A percentile compares a stretch with the other conserved stretches of the same genome.
Conservation (phyloP, 2,113 vertebrate genomes). For the Cheirogaleus medius region DNA sequence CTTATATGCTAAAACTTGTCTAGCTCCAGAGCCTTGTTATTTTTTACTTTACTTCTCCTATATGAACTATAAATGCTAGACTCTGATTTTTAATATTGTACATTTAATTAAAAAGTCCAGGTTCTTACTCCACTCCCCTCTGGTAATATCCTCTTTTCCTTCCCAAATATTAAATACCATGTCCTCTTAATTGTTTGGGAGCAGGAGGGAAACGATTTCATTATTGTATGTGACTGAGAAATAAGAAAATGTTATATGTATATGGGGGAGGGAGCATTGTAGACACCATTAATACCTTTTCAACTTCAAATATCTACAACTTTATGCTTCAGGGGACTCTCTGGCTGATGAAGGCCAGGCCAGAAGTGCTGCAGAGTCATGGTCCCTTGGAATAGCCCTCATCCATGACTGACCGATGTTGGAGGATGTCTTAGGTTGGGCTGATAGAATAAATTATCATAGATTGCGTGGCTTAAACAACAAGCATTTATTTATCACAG, state of each 20-base stretch:
- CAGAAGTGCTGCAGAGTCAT: background rate
- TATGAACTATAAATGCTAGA: constrained; percentile 21
- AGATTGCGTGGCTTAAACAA: background rate
- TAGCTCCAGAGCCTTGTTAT: background rate
- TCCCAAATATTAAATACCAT: background rate
- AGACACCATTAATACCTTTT: background rate
- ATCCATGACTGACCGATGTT: background rate
- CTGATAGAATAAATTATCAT: background rate
- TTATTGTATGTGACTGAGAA: background rate
- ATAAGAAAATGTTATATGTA: background rate
- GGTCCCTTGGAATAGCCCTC: background rate
- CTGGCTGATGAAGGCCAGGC: background rate
- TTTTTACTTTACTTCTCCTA: constrained; percentile 25
- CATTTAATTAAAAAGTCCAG: background rate
- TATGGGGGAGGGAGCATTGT: rapidly evolving
- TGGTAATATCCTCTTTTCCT: background rate
- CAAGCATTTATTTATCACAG: background rate
- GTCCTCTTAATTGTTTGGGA: background rate
- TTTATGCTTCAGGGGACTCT: background rate
- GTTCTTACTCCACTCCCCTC: background rate
- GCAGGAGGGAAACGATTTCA: background rate
- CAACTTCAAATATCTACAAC: background rate
- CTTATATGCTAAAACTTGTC: background rate
- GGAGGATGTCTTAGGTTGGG: background rate
- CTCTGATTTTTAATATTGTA: constrained; percentile 46